These are phyloP conservation scores for Lytechinus variegatus DNA, from an alignment of 35 echinoderm and acorn worm genomes.

Conservation along the genomic window DNA sequence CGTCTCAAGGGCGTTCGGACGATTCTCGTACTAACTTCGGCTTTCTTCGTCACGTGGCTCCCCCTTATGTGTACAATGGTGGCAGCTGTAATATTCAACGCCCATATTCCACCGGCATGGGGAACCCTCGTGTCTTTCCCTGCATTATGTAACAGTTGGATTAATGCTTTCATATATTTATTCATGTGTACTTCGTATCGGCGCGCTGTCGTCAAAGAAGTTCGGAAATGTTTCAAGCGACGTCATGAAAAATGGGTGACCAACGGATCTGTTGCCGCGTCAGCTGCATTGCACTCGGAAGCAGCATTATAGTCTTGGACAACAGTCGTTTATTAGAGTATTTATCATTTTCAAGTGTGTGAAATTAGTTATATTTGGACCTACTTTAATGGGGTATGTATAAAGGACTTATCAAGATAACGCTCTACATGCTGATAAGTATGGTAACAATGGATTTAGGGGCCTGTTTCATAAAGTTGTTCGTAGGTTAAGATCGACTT, in stretches of 20 bases:
- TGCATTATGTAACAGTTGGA: slow-evolving; percentile 37
- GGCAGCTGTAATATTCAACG: slow-evolving; percentile 14
- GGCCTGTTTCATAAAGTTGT: no score
- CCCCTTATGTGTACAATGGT: neutral
- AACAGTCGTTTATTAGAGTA: neutral
- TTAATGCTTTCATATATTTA: slow-evolving; percentile 35
- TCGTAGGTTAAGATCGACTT: no score
- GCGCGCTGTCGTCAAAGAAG: neutral
- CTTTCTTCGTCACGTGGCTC: slow-evolving; percentile 45
- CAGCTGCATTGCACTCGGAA: slow-evolving; percentile 15
- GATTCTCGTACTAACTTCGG: slow-evolving; percentile 26
- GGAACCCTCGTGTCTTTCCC: neutral
- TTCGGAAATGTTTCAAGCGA: slow-evolving; percentile 18
- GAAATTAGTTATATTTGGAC: no score
- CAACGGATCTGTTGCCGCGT: slow-evolving; percentile 6
- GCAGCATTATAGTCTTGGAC: neutral
- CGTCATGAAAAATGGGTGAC: slow-evolving; percentile 40
- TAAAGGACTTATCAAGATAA: no score
- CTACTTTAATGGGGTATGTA: no score
- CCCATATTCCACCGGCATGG: neutral
- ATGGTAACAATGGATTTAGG: no score
- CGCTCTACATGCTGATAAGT: no score
- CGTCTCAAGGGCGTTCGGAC: slow-evolving; percentile 38
- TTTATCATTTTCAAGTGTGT: no score
- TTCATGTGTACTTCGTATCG: slow-evolving; percentile 41